A percentile compares a stretch with the other conserved stretches of the same genome.
These are phyloP conservation scores for Stenodera caucasica DNA, from an alignment of 2,888 invertebrate species.

Conservation along the genomic window DNA sequence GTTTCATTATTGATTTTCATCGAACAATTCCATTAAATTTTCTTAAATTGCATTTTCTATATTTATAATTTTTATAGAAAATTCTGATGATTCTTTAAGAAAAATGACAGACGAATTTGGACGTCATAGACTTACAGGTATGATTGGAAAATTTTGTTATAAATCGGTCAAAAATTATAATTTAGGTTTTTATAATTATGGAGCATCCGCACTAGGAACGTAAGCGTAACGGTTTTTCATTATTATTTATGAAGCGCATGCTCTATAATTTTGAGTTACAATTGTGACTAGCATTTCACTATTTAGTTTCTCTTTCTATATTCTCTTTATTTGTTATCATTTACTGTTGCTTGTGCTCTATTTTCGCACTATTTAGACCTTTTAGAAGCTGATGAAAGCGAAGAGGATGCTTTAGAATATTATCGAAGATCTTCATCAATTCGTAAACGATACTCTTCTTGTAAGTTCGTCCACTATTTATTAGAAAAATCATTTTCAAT, in stretches of 20 bases:
- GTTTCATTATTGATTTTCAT: too few species aligned
- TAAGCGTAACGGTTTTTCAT: neutral
- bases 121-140: conserved; percentile 51
- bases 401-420: conserved; percentile 38
- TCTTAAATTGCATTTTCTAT: neutral
- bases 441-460: conserved; percentile 61
- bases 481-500: neutral
- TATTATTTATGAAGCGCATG: neutral
- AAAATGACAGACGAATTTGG: conserved; percentile 48
- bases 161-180: too few species aligned
- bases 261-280: neutral
- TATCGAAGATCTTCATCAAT: conserved; percentile 49
- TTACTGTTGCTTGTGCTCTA: conserved; percentile 11
- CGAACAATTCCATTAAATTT: conserved; percentile 5
- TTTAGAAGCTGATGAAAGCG: conserved; percentile 62
- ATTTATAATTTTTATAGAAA: conserved; percentile 32
- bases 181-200: neutral
- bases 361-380: conserved; percentile 54
- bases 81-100: conserved; percentile 43
- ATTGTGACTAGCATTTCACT: neutral
- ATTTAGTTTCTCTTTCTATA: conserved; percentile 5
- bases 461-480: conserved; percentile 59
- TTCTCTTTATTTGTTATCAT: conserved; percentile 29
- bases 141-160: conserved; percentile 22
- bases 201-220: neutral